Evolutionary conservation across 2,113 vertebrate species (phyloP), one percentile per base, ranked within the genome.

Genomic region (Hemichromis elongatus): DNA sequence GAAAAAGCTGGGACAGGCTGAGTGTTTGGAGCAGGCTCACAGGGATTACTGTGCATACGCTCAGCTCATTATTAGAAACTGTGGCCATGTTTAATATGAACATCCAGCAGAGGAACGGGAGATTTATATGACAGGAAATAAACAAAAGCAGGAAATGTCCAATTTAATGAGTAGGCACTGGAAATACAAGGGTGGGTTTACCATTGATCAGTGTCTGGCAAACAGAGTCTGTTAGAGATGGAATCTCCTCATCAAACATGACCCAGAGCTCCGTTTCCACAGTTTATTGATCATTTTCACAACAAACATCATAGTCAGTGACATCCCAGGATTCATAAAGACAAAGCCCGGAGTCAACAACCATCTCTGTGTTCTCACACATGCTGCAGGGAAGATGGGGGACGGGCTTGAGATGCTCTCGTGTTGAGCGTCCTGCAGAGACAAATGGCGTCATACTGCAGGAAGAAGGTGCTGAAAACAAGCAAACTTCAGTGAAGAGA

Each of bases 391-490:
- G 24, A 9, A 0, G 35, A 68, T 42, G 63, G 35, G 42, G 63
- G 35, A 68, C n/a, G n/a, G n/a, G 35, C 35, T 66, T 24, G 40
- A 21, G 19, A 6, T 66, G 61, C 35, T 40, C 35, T 66, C 35
- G 5, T 2, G 35, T 66, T 0, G 1, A 66, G 33, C 2, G 1
- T 21, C 19, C 6, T 0, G 7, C 61, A 14, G 7, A 66, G 11
- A 42, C 61, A 5, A 40, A 68, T 5, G 9, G 16, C 5, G 0
- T 45, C 59, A 63, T 63, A 35, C 7, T 1, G n/a, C 35, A 4
- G 35, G 63, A 68, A 1, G 63, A 68, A 68, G 63, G 42, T 0
- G 2, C n/a, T 9, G 35, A 68, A 68, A 68, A 68, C 35, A 14
- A 68, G n/a, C 45, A 47, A 42, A 42, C 40, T 42, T 13, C 40